Evolutionary conservation across 1,140 invertebrate species (phyloP).

Genomic region (Drosophila subpulchrella): DNA sequence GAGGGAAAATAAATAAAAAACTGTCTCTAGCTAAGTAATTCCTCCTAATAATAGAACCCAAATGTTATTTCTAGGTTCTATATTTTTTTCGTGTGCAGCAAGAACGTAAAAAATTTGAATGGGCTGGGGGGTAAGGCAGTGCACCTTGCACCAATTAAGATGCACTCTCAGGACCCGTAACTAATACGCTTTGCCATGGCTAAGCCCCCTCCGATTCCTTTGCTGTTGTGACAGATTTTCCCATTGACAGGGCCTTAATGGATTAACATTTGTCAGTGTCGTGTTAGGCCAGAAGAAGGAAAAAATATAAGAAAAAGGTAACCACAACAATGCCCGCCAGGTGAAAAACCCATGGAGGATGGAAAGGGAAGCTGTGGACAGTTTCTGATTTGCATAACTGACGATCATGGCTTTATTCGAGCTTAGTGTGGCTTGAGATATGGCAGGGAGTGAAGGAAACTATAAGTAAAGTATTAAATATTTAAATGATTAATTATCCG

Average conservation of each 20-base stretch:
- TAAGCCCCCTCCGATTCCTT: not conserved
- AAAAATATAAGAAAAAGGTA: constrained; percentile 15
- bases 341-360: constrained; percentile 6
- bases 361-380: constrained; percentile 14
- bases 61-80: not conserved
- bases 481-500: constrained; percentile 5
- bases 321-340: constrained; percentile 64
- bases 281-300: constrained; percentile 63
- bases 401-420: constrained; percentile 8
- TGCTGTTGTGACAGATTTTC: constrained; percentile 79
- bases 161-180: constrained; percentile 6
- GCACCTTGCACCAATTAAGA: constrained; percentile 51
- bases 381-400: constrained; percentile 38
- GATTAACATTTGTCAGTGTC: constrained; percentile 84
- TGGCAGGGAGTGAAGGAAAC: not conserved
- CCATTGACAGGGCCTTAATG: constrained; percentile 84
- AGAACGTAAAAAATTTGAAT: constrained; percentile 21
- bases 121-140: constrained; percentile 4
- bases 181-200: constrained; percentile 26
- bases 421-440: not conserved
- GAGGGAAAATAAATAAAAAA: not conserved
- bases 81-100: not conserved
- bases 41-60: not conserved
- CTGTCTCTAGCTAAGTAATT: too few relatives aligned
- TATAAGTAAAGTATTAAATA: not conserved